phyloP scores from a whole-genome alignment of 2,888 invertebrate genomes.

The Leptura quadrifasciata region DNA sequence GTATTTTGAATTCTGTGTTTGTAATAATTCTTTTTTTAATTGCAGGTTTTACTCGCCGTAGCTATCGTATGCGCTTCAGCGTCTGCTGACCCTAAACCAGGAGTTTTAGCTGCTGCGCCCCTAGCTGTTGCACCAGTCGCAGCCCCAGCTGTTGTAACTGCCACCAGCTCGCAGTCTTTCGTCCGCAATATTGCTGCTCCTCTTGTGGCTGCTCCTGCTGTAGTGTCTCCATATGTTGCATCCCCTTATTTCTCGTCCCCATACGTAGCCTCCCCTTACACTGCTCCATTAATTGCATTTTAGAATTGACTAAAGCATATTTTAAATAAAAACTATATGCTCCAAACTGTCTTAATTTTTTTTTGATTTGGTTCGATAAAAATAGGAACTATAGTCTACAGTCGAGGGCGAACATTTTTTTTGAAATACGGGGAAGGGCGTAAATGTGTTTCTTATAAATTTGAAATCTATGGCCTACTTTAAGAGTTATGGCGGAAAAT shows the following conservation, averaged over 20 bases:
- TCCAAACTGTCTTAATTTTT: background rate
- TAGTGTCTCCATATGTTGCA: conserved; percentile 63
- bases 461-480: no score
- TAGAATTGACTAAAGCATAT: background rate
- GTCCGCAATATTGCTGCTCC: conserved; percentile 75
- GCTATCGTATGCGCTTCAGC: background rate
- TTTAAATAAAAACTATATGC: background rate
- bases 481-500: no score
- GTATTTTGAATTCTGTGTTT: no score
- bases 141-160: conserved; percentile 75
- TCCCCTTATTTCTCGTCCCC: conserved; percentile 5
- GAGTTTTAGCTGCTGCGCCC: conserved; percentile 69
- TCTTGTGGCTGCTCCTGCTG: conserved; percentile 71
- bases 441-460: no score
- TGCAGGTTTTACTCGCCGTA: conserved; percentile 16
- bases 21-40: background rate
- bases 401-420: no score
- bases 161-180: conserved; percentile 80
- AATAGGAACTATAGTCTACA: no score
- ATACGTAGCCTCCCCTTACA: conserved; percentile 4
- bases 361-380: no score
- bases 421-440: no score
- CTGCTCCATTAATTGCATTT: conserved; percentile 9
- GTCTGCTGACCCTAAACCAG: conserved; percentile 53
- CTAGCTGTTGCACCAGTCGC: conserved; percentile 56